phyloP scores from a whole-genome alignment of 1,140 invertebrate genomes.

The Zaprionus kolodkinae region DNA sequence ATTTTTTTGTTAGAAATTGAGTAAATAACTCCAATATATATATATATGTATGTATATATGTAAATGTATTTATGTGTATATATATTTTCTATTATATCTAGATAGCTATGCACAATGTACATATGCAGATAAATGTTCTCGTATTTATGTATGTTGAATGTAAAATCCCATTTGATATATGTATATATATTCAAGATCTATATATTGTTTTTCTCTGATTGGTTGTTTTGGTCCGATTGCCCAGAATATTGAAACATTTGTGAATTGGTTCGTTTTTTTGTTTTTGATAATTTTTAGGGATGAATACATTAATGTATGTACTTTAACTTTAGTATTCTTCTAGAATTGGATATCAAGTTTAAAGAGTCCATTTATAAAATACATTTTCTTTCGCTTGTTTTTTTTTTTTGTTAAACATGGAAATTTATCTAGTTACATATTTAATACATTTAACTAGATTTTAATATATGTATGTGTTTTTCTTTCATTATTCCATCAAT shows the following conservation, averaged over 20 bases:
- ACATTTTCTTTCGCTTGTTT: slow-evolving; percentile 2
- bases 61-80: background rate
- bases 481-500: slow-evolving; percentile 4
- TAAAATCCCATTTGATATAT: slow-evolving; percentile 53
- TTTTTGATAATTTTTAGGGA: slow-evolving; percentile 25
- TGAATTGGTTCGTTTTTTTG: slow-evolving; percentile 61
- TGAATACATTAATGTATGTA: slow-evolving; percentile 22
- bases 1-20: slow-evolving; percentile 36
- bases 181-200: slow-evolving; percentile 33
- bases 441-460: slow-evolving; percentile 2
- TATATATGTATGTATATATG: background rate
- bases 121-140: slow-evolving; percentile 24
- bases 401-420: background rate
- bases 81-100: slow-evolving; percentile 16
- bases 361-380: background rate
- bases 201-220: slow-evolving; percentile 48
- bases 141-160: slow-evolving; percentile 28
- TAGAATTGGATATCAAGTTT: slow-evolving; percentile 2
- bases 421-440: slow-evolving; percentile 13
- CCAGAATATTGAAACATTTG: slow-evolving; percentile 73
- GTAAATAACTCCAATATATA: slow-evolving; percentile 29
- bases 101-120: slow-evolving; percentile 13
- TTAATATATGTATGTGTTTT: background rate
- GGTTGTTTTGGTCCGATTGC: slow-evolving; percentile 70
- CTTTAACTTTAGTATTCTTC: background rate